phyloP scores from a whole-genome alignment of 2,113 vertebrate genomes.

The Rynchops niger region DNA sequence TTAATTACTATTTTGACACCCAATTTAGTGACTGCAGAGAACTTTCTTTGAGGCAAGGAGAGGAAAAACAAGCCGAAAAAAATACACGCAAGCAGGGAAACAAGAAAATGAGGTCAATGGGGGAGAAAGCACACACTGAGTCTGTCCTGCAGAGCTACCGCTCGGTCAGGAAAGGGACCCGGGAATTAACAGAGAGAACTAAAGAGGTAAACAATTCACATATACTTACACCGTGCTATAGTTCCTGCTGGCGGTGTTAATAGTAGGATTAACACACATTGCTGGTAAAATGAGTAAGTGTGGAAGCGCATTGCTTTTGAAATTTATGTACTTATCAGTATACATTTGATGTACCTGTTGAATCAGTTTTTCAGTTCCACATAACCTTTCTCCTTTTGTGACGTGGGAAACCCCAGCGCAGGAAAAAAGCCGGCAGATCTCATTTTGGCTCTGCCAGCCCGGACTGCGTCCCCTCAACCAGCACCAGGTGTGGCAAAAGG shows the following conservation, averaged over 20 bases:
- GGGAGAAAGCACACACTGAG: not conserved
- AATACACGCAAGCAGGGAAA: not conserved
- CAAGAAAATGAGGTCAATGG: not conserved
- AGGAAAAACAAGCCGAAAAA: not conserved
- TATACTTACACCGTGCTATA: not conserved
- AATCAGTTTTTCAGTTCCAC: not conserved
- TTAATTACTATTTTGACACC: not conserved
- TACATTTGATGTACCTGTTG: not conserved
- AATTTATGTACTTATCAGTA: not conserved
- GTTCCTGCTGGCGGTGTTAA: not conserved
- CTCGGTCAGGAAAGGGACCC: not conserved
- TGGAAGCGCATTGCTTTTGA: not conserved
- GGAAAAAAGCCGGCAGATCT: not conserved
- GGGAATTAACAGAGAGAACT: not conserved
- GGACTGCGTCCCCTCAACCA: not conserved
- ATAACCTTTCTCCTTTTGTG: not conserved
- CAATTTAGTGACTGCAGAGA: not conserved
- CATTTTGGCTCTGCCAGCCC: not conserved
- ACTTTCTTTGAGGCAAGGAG: not conserved
- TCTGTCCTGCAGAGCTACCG: not conserved
- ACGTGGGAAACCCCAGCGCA: not conserved
- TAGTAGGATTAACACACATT: not conserved
- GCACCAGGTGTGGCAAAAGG: not conserved
- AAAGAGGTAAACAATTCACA: not conserved
- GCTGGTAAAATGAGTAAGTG: not conserved